phyloP scores from a whole-genome alignment of 1,140 invertebrate genomes.

The Samia ricini region DNA sequence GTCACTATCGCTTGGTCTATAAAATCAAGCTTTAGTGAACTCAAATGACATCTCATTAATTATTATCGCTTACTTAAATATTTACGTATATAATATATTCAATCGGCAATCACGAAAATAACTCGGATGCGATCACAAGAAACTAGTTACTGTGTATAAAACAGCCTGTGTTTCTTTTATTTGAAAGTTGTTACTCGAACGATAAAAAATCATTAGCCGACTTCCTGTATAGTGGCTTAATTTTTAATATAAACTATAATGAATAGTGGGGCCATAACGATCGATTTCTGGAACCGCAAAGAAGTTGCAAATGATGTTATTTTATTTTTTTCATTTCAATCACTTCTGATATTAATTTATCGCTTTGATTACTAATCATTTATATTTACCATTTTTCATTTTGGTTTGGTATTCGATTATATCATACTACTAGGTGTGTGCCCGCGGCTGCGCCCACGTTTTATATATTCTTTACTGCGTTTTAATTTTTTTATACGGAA shows the following conservation, averaged over 20 bases:
- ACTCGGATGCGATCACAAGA: conserved; percentile 13
- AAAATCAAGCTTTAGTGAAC: not conserved
- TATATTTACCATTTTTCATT: not conserved
- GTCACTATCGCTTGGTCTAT: not conserved
- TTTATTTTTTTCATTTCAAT: not conserved
- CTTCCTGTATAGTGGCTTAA: conserved; percentile 32
- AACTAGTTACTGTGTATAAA: conserved; percentile 16
- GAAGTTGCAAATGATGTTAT: not conserved
- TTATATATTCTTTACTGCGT: not conserved
- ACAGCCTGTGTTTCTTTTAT: conserved; percentile 17
- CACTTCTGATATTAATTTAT: not conserved
- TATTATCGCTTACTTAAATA: not conserved
- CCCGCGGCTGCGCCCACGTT: no score
- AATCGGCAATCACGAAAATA: conserved; percentile 18
- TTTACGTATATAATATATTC: not conserved
- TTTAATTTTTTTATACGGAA: no score
- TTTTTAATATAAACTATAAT: not conserved
- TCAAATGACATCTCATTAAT: not conserved
- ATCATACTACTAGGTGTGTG: no score
- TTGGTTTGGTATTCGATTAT: not conserved
- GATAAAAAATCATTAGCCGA: conserved; percentile 42
- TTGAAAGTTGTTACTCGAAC: conserved; percentile 32
- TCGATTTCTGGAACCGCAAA: not conserved
- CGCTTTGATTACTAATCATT: not conserved
- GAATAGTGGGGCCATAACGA: not conserved